Evolutionary conservation across 2,888 invertebrate species (phyloP), one percentile per base, ranked within the genome.

Genomic region (Dynastes grantii): DNA sequence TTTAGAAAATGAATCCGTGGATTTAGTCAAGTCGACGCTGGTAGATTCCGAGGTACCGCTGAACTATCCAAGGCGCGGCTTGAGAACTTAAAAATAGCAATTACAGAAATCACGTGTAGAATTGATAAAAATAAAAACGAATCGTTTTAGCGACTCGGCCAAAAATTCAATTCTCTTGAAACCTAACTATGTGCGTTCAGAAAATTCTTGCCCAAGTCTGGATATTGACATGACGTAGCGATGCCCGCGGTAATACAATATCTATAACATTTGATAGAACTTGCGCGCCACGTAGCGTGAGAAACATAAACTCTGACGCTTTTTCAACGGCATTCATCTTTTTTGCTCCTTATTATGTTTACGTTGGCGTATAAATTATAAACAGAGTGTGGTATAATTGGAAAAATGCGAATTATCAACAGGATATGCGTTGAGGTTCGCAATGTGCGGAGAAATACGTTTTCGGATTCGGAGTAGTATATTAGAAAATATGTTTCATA

Each of bases 51-150:
- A 27, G 45, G 76, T 64, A 64, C 76, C 49, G 63, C 64, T 76
- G 76, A 32, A 63, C 63, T 64, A 8, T 51, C 64, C 76, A 61
- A 76, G 76, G 76, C 76, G 73, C 16, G 40, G 65, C 55, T 40
- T 27, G 76, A 63, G 49, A 45, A 55, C 61, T 61, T 32, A 68
- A 77, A 4, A 77, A 77, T 77, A 77, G 76, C 76, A 68, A 68
- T 68, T 68, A 68, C 68, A 77, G 76, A 68, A 68, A 68, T 77
- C 76, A 77, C 76, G 76, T 77, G 76, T 58, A 40, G 51, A 13
- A 51, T 68, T 51, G 68, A 51, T 68, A 68, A 68, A 68, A 68
- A 68, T 68, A 68, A 68, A 53, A 51, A 4, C 29, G 16, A 22
- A 68, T 27, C 51, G 22, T 11, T 51, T 49, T n/a, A 3, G 68